These are phyloP conservation scores for Smutsia temminckii DNA, from an alignment of 2,797 vertebrate genomes.

Conservation along the genomic window DNA sequence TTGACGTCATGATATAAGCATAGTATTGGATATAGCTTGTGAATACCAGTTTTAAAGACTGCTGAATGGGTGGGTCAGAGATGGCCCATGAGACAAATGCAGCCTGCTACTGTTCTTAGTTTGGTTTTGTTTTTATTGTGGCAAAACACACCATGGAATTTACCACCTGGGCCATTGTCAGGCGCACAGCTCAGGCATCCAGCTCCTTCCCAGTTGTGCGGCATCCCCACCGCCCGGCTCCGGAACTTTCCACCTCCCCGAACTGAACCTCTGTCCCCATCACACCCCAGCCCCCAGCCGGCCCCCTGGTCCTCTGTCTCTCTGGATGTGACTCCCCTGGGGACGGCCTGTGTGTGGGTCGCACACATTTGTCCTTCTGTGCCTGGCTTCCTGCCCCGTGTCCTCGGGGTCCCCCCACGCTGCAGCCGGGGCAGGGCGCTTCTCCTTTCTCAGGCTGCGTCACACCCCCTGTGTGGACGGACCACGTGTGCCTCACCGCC, in stretches of 20 bases:
- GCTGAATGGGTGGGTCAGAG: not conserved
- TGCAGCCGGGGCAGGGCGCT: not conserved
- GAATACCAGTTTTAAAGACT: not conserved
- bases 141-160: not conserved
- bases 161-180: too few relatives aligned
- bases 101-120: not conserved
- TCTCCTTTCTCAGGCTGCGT: not conserved
- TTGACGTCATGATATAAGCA: not conserved
- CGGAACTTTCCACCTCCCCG: not conserved
- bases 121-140: not conserved
- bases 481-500: not conserved
- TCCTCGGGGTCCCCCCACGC: not conserved
- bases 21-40: not conserved
- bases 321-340: not conserved
- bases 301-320: too few relatives aligned
- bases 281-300: rapidly evolving
- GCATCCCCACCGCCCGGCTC: rapidly evolving
- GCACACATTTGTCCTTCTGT: not conserved
- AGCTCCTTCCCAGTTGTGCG: too few relatives aligned
- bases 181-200: too few relatives aligned
- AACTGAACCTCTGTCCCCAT: not conserved
- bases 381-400: not conserved
- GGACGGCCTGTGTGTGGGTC: too few relatives aligned
- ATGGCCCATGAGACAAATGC: not conserved
- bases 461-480: not conserved